Evolutionary conservation across 2,113 vertebrate species (phyloP).

Genomic region (Muscicapa adusta): DNA sequence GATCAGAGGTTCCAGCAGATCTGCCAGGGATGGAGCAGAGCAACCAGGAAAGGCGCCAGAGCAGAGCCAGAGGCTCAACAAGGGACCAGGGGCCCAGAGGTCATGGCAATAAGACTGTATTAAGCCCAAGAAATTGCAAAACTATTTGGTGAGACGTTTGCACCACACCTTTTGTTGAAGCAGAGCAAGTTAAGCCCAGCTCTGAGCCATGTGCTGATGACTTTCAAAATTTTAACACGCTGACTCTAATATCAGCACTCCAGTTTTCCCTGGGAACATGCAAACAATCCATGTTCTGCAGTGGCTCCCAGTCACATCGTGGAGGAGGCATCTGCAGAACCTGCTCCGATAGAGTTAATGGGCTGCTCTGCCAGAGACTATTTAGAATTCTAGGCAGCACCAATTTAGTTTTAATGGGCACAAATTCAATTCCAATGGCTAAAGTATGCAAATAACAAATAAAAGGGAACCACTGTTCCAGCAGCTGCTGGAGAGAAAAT

Average conservation of each 20-base stretch:
- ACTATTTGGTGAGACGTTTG: rapidly evolving
- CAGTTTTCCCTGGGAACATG: neutral
- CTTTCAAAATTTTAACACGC: neutral
- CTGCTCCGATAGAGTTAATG: neutral
- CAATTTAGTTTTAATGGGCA: constrained; percentile 57
- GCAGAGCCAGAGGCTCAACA: neutral
- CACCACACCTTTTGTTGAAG: neutral
- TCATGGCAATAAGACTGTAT: rapidly evolving
- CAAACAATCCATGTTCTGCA: neutral
- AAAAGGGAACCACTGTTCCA: constrained; percentile 52
- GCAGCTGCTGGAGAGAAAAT: neutral
- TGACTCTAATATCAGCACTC: neutral
- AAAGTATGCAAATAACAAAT: constrained; percentile 58
- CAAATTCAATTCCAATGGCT: constrained; percentile 52
- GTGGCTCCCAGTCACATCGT: neutral
- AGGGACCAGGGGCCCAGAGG: rapidly evolving
- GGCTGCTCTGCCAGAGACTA: constrained; percentile 12
- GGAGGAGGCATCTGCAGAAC: neutral
- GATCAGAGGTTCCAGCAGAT: neutral
- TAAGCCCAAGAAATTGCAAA: neutral
- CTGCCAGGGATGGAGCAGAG: neutral
- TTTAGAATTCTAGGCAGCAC: constrained; percentile 48
- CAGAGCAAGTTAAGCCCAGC: neutral
- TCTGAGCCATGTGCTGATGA: neutral
- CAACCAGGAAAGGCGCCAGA: rapidly evolving